These are phyloP conservation scores for Poeciliopsis infans DNA, from an alignment of 2,797 vertebrate genomes.

Conservation along the genomic window DNA sequence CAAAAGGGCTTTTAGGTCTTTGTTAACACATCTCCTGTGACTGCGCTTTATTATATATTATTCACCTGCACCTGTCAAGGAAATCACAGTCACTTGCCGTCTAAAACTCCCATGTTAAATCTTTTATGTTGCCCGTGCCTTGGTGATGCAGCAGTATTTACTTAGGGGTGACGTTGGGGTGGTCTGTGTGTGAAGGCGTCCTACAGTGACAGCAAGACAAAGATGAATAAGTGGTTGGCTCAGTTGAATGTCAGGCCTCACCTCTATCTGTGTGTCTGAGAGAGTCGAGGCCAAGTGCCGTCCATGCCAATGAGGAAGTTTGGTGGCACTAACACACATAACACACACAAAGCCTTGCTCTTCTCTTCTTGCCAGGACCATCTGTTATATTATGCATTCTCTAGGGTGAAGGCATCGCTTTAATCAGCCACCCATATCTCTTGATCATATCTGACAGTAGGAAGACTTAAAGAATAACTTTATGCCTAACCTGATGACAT, in stretches of 20 bases:
- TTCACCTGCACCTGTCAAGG: constrained; percentile 21
- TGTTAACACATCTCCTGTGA: constrained; percentile 23
- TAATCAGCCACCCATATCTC: background rate
- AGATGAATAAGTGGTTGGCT: constrained; percentile 44
- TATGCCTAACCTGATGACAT: background rate
- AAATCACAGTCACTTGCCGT: constrained; percentile 17
- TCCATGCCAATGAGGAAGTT: constrained; percentile 41
- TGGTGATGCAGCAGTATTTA: constrained; percentile 6
- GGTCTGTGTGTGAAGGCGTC: constrained; percentile 6
- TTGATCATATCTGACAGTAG: background rate
- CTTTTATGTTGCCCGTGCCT: background rate
- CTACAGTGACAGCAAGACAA: constrained; percentile 24
- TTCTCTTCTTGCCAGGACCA: background rate
- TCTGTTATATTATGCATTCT: constrained; percentile 8
- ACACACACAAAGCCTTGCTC: background rate
- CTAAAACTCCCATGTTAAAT: constrained; percentile 16
- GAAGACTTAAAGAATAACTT: constrained; percentile 5
- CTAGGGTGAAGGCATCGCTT: background rate
- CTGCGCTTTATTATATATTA: constrained; percentile 25
- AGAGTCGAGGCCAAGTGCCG: constrained; percentile 18
- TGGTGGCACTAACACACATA: constrained; percentile 2
- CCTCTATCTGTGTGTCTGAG: constrained; percentile 48
- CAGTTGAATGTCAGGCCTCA: constrained; percentile 47
- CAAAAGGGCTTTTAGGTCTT: constrained; percentile 21
- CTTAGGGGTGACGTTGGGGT: background rate